Base-by-base conservation (phyloP, 2,113 vertebrate species). In the Proteles cristata region DNA sequence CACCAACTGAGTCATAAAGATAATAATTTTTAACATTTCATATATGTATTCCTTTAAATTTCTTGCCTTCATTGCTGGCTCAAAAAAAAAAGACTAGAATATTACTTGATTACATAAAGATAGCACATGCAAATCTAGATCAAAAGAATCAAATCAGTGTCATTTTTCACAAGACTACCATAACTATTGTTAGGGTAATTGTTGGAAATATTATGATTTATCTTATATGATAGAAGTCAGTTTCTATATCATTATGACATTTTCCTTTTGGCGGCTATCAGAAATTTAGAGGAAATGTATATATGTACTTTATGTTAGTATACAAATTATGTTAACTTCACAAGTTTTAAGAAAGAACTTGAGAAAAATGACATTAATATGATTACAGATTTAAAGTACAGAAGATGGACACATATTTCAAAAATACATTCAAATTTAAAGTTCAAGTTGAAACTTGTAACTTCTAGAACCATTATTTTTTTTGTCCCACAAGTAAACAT, bases 161-260 rank as follows among this genome's bases (percentile, higher is more conserved):
- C 58, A 88, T 66, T 96, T 94, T 81, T 84, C 35, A 84, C 0
- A 88, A 65, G 28, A 55, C 15, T 82, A 4, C 8, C 65, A 4
- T 55, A 92, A 73, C 73, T 76, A 84, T 50, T 94, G 19, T 33
- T 82, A 53, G 11, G 2, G 1, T 76, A 93, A 81, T 71, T 93
- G 6, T 71, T 94, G 80, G 69, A 95, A 95, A 88, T 95, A 93
- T 94, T 96, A n/a, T 68, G 74, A 93, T 88, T 94, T 93, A 73
- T 82, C 71, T 71, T 66, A 94, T 58, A 23, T 35, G 6, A 39
- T 11, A 74, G 10, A 55, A 50, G 39, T 71, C 58, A 9, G 5
- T 23, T 94, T 97, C 43, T 14, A 45, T 17, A 85, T 93, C 43
- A 65, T 48, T 73, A 69, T 91, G 65, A 71, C 23, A 84, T 90